Conservation (phyloP, 2,113 vertebrate genomes). For the Hippolais icterina region DNA sequence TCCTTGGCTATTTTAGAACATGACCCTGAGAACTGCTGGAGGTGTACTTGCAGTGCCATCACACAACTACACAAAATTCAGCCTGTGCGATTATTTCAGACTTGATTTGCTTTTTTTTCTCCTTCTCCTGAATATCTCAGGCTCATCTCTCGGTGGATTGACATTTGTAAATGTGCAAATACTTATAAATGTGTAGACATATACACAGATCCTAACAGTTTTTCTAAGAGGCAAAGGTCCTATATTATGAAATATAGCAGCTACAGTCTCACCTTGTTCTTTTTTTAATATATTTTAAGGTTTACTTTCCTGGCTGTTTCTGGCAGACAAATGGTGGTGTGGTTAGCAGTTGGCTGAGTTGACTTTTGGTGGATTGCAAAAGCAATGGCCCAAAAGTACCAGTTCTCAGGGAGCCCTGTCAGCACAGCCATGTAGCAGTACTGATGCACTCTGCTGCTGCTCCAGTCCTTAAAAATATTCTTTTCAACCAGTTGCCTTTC, state of each 20-base stretch:
- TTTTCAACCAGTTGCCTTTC: background rate
- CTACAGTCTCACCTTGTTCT: background rate
- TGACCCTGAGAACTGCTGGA: background rate
- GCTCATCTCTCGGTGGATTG: background rate
- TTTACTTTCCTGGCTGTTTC: background rate
- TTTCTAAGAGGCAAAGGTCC: background rate
- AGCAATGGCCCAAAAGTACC: background rate
- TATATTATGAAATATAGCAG: background rate
- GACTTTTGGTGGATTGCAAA: background rate
- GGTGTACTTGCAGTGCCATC: background rate
- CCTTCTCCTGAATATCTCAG: background rate
- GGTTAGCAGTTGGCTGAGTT: background rate
- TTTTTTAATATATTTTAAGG: background rate
- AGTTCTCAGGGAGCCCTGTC: background rate
- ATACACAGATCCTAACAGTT: background rate
- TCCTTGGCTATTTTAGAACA: background rate
- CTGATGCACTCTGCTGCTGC: background rate
- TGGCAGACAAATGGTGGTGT: background rate
- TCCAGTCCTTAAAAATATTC: background rate
- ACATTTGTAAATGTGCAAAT: background rate
- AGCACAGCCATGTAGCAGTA: background rate
- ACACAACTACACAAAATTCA: background rate
- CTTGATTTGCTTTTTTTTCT: background rate
- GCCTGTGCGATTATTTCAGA: background rate
- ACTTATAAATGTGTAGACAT: background rate